Percentiles rank a stretch among this genome's conserved stretches.
Evolutionary conservation across 1,140 invertebrate genomes (phyloP).

Genomic region (Drosophila repletoides): DNA sequence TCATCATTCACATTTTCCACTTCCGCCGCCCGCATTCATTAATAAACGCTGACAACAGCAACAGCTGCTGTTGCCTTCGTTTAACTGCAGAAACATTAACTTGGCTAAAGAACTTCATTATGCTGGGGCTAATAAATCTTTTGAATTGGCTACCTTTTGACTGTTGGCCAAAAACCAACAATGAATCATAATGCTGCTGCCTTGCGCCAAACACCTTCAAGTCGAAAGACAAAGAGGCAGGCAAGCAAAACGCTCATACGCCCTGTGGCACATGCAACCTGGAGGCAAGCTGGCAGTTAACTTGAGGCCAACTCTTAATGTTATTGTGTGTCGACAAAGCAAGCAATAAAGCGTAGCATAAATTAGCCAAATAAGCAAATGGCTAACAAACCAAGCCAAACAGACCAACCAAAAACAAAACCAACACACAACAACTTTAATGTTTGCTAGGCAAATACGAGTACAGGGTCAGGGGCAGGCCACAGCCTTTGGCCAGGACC

Average conservation of each 20-base stretch:
- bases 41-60: conserved; percentile 37
- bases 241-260: conserved; percentile 31
- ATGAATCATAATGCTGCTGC: conserved; percentile 69
- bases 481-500: conserved; percentile 15
- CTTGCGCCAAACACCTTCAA: conserved; percentile 35
- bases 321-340: conserved; percentile 70
- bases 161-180: conserved; percentile 49
- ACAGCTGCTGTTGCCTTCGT: conserved; percentile 12
- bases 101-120: conserved; percentile 71
- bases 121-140: conserved; percentile 58
- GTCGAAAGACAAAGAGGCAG: conserved; percentile 7
- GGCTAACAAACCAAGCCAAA: conserved; percentile 22
- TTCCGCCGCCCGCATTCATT: not conserved
- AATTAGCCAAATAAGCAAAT: conserved; percentile 70
- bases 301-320: conserved; percentile 56
- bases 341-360: conserved; percentile 77
- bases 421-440: conserved; percentile 64
- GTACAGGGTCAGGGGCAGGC: not conserved
- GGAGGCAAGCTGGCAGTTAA: conserved; percentile 3
- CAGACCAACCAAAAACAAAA: conserved; percentile 37
- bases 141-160: conserved; percentile 67
- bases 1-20: not conserved
- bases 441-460: conserved; percentile 73
- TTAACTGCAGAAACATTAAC: conserved; percentile 66
- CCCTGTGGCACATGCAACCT: conserved; percentile 31